phyloP scores from a whole-genome alignment of 1,140 invertebrate species.

The Bombus breviceps region DNA sequence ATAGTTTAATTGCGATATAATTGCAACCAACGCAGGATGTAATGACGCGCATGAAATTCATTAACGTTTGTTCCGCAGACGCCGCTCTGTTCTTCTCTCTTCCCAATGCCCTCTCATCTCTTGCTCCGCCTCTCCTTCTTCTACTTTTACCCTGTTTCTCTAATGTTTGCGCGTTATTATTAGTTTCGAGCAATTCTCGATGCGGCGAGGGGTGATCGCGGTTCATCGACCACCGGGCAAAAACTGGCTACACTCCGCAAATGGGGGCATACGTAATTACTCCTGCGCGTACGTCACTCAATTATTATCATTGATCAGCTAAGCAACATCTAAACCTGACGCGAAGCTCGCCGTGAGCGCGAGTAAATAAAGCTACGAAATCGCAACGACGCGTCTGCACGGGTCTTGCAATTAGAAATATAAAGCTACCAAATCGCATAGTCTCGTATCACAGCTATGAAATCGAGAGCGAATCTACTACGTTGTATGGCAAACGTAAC shows the following conservation, averaged over 20 bases:
- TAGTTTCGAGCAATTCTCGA: neutral
- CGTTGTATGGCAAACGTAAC: too few relatives aligned
- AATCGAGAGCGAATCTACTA: too few relatives aligned
- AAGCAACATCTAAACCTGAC: neutral
- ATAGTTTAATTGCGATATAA: conserved; percentile 36
- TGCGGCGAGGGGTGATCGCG: neutral
- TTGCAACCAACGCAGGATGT: conserved; percentile 15
- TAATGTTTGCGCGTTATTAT: conserved; percentile 8
- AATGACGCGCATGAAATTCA: conserved; percentile 39
- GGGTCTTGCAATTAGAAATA: too few relatives aligned
- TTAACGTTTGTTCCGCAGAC: neutral
- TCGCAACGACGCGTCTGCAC: too few relatives aligned
- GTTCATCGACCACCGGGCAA: conserved; percentile 15
- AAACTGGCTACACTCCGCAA: neutral
- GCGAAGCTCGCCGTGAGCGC: too few relatives aligned
- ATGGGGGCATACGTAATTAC: neutral
- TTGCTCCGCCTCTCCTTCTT: neutral
- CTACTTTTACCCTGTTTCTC: neutral
- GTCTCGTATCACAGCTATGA: too few relatives aligned
- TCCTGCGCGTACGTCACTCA: neutral
- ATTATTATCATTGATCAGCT: neutral
- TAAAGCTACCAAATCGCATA: too few relatives aligned
- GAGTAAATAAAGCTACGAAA: too few relatives aligned
- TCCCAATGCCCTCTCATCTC: too few relatives aligned
- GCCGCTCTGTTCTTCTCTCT: neutral